These are phyloP conservation scores for Saguinus imperator DNA, from an alignment of 2,113 vertebrate species.

Conservation along the genomic window DNA sequence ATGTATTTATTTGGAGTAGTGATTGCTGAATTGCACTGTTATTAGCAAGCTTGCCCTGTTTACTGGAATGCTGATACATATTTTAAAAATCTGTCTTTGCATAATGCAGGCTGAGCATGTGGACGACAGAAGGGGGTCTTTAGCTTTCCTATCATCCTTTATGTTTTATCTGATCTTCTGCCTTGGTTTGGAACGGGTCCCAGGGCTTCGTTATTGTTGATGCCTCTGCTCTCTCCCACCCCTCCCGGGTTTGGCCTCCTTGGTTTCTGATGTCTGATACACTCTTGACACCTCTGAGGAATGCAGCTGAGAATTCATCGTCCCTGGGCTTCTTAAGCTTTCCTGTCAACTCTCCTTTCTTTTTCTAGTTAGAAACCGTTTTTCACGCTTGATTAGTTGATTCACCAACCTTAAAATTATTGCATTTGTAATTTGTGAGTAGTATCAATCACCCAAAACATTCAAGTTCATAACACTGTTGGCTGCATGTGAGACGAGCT, in stretches of 20 bases:
- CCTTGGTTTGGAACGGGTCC: background rate
- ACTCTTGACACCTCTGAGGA: background rate
- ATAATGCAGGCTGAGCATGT: background rate
- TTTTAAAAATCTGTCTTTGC: conserved; percentile 32
- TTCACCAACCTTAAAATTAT: conserved; percentile 29
- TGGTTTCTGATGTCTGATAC: conserved; percentile 7
- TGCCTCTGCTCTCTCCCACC: background rate
- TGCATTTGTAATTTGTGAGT: background rate
- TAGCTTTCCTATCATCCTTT: conserved; percentile 29
- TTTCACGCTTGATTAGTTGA: background rate
- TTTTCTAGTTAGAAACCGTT: background rate
- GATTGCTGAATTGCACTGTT: conserved; percentile 18
- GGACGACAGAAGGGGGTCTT: background rate
- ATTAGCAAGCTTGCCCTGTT: conserved; percentile 57
- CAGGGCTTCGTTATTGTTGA: background rate
- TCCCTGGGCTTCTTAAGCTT: conserved; percentile 25
- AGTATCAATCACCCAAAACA: background rate
- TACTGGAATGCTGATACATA: conserved; percentile 55
- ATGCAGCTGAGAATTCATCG: conserved; percentile 7
- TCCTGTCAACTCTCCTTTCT: background rate
- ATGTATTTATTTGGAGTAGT: conserved; percentile 62
- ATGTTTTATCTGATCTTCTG: background rate
- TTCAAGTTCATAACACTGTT: background rate
- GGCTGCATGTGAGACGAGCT: background rate
- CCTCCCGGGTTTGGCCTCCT: background rate